Evolutionary conservation across 2,888 invertebrate genomes (phyloP).

Genomic region (Drosophila longiperda): DNA sequence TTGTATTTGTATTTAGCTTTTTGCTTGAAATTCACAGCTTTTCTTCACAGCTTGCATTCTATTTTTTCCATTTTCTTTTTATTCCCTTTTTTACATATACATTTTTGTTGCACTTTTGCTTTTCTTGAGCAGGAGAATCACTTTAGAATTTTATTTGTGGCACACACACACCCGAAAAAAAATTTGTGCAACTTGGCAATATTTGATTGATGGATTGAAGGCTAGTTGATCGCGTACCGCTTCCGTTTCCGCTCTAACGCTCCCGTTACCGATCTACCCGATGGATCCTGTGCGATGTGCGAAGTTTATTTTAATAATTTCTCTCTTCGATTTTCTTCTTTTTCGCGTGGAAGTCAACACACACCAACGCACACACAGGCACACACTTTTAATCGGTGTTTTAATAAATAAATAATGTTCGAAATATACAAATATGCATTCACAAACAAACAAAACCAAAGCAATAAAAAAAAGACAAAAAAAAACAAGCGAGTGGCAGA

Average conservation of each 20-base stretch:
- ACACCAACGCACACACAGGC: constrained; percentile 12
- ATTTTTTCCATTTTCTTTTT: not conserved
- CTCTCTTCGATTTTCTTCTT: not conserved
- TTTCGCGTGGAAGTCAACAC: constrained; percentile 46
- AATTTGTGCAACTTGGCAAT: constrained; percentile 36
- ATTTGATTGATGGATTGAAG: constrained; percentile 14
- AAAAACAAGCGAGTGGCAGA: constrained; percentile 36
- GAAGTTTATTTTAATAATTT: not conserved
- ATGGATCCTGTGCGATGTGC: constrained; percentile 21
- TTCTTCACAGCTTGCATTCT: constrained; percentile 1
- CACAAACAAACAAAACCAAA: constrained; percentile 1
- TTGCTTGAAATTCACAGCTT: constrained; percentile 33
- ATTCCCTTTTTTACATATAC: not conserved
- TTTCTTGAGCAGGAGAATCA: constrained; percentile 28
- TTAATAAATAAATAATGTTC: constrained; percentile 46
- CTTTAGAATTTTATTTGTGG: constrained; percentile 38
- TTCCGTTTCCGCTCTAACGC: constrained; percentile 9
- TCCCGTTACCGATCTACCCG: constrained; percentile 15
- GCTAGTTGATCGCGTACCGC: constrained; percentile 28
- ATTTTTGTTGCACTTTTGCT: constrained; percentile 33
- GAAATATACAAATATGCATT: not conserved
- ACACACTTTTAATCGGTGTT: constrained; percentile 33
- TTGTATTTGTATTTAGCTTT: not conserved
- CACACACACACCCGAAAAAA: constrained; percentile 55
- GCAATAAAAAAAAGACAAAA: constrained; percentile 5